Base-by-base conservation (phyloP, 2,888 invertebrate species). In the Sinelater perroti region DNA sequence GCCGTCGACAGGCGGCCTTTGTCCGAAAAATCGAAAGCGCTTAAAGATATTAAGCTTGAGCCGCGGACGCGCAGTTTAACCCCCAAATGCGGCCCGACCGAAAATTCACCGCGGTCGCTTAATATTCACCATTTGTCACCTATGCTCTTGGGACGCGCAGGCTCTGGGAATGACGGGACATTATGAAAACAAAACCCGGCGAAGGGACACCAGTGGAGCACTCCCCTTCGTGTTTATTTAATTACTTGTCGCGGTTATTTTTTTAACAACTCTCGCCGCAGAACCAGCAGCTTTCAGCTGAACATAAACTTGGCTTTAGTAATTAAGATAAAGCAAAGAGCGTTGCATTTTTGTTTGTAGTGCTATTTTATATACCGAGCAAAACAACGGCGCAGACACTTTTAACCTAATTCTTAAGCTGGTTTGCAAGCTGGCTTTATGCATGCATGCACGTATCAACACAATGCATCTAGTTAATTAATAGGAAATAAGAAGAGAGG, bases 151-250 rank as follows among this genome's bases (percentile, higher is more conserved):
- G 18, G 28, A 45, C n/a, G n/a, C n/a, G n/a, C n/a, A n/a, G n/a
- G 28, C 28, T 16, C 26, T 4, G 11, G 44, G 11, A 45, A 45
- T 30, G 30, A 17, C 17, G 30, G n/a, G n/a, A n/a, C 28, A 45
- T 45, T 45, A 45, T 30, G 30, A 30, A 28, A 18, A 45, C 44
- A 45, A 45, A 45, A 45, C 44, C 13, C 16, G 18, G 44, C 17
- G 30, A 45, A 45, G 28, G 18, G 40, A 20, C 18, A 14, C 17
- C 44, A 30, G 18, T 45, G 44, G 30, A 30, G 28, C 6, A 17
- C 16, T 30, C 44, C 40, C 14, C 40, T 45, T 28, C n/a, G 44
- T 45, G 30, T 45, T 45, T 30, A 45, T 45, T 45, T 45, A 45
- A 45, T 45, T 45, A 45, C 16, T 30, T 24, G 44, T 45, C 30